Evolutionary conservation across 1,140 invertebrate genomes (phyloP).

Genomic region (Pseudobourletiella spinata): DNA sequence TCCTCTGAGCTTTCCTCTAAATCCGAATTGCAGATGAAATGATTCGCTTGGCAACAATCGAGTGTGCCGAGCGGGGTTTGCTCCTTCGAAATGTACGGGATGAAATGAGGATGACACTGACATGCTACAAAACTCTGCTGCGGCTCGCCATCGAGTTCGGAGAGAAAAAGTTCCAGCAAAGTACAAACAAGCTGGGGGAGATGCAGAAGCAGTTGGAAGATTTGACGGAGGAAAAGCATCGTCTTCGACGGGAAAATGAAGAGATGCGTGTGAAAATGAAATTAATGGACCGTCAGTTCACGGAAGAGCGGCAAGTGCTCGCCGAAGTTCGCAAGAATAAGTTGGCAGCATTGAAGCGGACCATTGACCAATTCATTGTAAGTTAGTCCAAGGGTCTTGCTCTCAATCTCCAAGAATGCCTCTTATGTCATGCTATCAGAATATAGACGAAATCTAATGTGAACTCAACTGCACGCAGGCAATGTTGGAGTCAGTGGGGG

Average conservation of each 20-base stretch:
- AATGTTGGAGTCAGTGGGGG: background rate
- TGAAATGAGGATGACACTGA: conserved; percentile 1
- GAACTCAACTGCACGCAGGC: background rate
- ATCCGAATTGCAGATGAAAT: conserved; percentile 6
- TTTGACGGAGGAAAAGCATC: background rate
- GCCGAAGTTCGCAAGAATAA: background rate
- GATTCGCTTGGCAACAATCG: background rate
- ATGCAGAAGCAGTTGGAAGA: background rate
- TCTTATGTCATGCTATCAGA: background rate
- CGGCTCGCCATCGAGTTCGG: background rate
- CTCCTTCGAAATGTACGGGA: background rate
- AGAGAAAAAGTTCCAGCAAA: background rate
- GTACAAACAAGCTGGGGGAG: background rate
- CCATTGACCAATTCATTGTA: background rate
- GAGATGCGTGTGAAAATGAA: background rate
- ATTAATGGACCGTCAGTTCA: background rate
- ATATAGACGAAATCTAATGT: background rate
- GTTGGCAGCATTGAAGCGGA: background rate
- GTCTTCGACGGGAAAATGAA: background rate
- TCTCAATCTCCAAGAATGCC: background rate
- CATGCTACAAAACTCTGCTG: conserved; percentile 1
- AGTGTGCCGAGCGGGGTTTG: background rate
- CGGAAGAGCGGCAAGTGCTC: background rate
- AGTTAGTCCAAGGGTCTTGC: background rate
- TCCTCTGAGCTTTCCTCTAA: too few species aligned